Percentiles rank a stretch among this genome's conserved stretches.
Evolutionary conservation across 53 echinoderm and acorn worm species (phyloP).

Genomic region (Actinopyga echinites): DNA sequence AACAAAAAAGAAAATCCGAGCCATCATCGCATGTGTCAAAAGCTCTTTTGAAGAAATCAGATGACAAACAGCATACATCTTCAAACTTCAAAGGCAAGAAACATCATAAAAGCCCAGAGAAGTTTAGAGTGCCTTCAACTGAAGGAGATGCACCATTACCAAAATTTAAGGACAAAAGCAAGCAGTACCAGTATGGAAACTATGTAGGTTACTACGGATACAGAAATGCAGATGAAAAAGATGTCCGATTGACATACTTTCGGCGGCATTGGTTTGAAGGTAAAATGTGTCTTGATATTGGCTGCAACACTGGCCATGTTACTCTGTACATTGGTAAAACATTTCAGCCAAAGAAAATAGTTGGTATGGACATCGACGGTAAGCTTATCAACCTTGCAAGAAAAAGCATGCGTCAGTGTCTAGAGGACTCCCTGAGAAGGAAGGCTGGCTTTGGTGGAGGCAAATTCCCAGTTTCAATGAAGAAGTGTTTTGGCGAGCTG

Average conservation of each 20-base stretch:
- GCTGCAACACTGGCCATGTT: constrained; percentile 97
- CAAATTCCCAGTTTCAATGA: constrained; percentile 80
- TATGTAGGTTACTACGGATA: constrained; percentile 96
- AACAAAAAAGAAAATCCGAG: constrained; percentile 67
- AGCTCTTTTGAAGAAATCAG: constrained; percentile 63
- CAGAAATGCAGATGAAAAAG: constrained; percentile 84
- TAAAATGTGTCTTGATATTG: constrained; percentile 93
- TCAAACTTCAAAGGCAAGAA: constrained; percentile 19
- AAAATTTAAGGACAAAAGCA: constrained; percentile 76
- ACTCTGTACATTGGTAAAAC: constrained; percentile 77
- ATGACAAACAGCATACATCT: not conserved
- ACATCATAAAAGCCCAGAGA: constrained; percentile 27
- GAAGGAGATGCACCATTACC: constrained; percentile 66
- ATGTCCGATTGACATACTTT: constrained; percentile 66
- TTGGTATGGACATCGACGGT: constrained; percentile 90
- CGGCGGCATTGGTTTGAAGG: constrained; percentile 84
- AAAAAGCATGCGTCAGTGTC: constrained; percentile 80
- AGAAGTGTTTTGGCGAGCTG: constrained; percentile 74
- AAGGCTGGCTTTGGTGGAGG: constrained; percentile 26
- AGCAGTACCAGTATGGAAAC: constrained; percentile 94
- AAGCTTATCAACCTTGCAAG: constrained; percentile 83
- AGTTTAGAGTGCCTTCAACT: constrained; percentile 56
- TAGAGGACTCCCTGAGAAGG: constrained; percentile 51
- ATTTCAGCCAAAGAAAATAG: constrained; percentile 76
- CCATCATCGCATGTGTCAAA: constrained; percentile 72